Base-by-base conservation (phyloP, 2,888 invertebrate genomes). In the Melipona bicolor region DNA sequence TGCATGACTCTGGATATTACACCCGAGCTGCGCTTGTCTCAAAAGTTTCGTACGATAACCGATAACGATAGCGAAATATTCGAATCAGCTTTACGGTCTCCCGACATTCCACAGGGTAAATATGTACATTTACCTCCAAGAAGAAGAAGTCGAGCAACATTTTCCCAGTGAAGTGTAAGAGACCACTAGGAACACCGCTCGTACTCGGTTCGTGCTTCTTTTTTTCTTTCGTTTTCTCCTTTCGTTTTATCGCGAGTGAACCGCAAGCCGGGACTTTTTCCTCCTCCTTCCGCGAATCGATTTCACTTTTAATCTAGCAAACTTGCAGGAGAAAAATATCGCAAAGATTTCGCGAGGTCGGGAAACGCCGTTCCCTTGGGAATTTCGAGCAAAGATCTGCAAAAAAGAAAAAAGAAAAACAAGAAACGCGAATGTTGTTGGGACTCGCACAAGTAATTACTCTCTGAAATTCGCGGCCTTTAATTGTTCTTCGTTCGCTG, bases 181-280 rank as follows among this genome's bases (percentile, higher is more conserved):
- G 3, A 4, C 32, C 21, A 32, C 21, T 19, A 2, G 15, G 4
- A n/a, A n/a, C 56, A 9, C n/a, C 43, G 43, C 13, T 15, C n/a
- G 9, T 11, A 17, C 32, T 11, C 13, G 1, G n/a, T 11, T 24
- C 36, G 4, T 5, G 4, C 36, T 9, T 43, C 36, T 36, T 36
- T 32, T 36, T 36, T 43, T 9, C 2, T 9, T 43, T 9, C 43
- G 43, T 43, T 9, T 17, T 69, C 64, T 77, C 73, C 9, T n/a
- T 69, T 62, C 67, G 73, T 71, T 86, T 69, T 43, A 67, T 82
- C 69, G 62, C n/a, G n/a, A 71, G 59, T 36, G 36, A 68, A 75
- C 27, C 56, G 15, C 49, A 17, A 27, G 21, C 65, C 32, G 6
- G 54, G 62, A 56, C 76, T 72, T 81, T 75, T 54, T n/a, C 17